Evolutionary conservation across 2,888 invertebrate species (phyloP), one percentile per base, ranked within the genome.

Genomic region (Chrysopilus asiliformis): DNA sequence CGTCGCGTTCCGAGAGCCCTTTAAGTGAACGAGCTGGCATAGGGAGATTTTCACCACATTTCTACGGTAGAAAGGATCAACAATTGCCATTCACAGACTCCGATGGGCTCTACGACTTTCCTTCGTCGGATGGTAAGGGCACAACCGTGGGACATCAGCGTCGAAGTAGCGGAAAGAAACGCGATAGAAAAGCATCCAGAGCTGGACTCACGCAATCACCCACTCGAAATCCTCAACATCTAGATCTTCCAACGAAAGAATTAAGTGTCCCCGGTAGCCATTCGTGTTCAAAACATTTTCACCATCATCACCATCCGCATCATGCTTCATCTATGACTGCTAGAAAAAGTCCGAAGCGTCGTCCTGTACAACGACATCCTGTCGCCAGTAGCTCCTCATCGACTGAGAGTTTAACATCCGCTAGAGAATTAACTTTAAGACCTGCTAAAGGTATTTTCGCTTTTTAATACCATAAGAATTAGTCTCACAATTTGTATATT

Each of bases 1-100:
- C 81, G 57, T 82, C 81, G 12, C 69, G 81, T 46, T 81, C 81
- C 52, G 82, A 82, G 55, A 80, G 80, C 59, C 81, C 82, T 8
- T 60, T 82, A 32, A 81, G 81, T 57, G 81, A 82, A 56, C 72
- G 74, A 49, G 76, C 76, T 32, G 72, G 76, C 28, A 58, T 77
- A 45, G 74, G 73, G 17, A 64, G 76, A 38, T 79, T 80, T 58
- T 77, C 80, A 3, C 75, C 79, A 1, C 75, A 76, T 50, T 79
- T 79, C 58, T 79, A 78, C 56, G 76, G 79, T 20, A 68, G 73
- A 43, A 70, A 75, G 50, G 70, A 69, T 50, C 67, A 70, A 50
- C 53, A 65, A 38, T 56, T 79, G 40, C 79, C 79, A 12, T 77
- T 79, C 51, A 81, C 82, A 10, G 83, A 83, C 58, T 82, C 82